These are phyloP conservation scores for Tipula unca DNA, from an alignment of 2,888 invertebrate species.

Conservation along the genomic window DNA sequence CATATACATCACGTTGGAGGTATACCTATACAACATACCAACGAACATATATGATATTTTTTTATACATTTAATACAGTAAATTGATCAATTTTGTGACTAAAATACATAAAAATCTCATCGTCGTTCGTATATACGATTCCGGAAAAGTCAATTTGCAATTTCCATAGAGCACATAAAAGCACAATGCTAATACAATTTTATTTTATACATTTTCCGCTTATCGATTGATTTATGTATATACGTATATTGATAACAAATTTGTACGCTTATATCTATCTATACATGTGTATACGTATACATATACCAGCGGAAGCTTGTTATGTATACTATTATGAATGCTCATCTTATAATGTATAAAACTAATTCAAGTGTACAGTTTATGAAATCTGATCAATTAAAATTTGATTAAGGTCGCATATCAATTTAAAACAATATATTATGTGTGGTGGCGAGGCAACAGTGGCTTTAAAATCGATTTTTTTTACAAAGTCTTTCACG, in stretches of 20 bases:
- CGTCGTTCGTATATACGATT: neutral
- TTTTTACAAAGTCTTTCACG: neutral
- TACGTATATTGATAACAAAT: neutral
- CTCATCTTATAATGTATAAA: neutral
- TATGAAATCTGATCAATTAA: neutral
- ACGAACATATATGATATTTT: neutral
- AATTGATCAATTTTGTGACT: neutral
- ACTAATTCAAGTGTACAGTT: neutral
- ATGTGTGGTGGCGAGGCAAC: neutral
- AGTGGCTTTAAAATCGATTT: neutral
- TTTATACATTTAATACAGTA: neutral
- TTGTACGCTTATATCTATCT: too few species aligned
- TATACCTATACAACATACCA: neutral
- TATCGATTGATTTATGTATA: neutral
- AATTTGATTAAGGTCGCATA: neutral
- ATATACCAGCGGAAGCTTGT: neutral
- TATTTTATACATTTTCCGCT: neutral
- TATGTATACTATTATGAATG: neutral
- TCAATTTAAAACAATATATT: neutral
- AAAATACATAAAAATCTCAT: neutral
- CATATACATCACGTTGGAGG: neutral
- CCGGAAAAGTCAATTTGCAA: slow-evolving; percentile 8
- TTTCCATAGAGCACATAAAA: neutral
- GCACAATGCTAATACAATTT: neutral
- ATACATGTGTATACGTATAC: too few species aligned